Percentiles rank a stretch among this genome's conserved stretches.
Conservation (phyloP, 2,113 vertebrate genomes). For the human (Homo sapiens) region GRCh38 chr14:52802001-52802500, state of each 20-base stretch:
- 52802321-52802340: not conserved
- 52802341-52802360: not conserved
- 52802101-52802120: not conserved
- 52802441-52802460: not conserved
- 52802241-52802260: no score
- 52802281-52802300: not conserved
- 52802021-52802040: not conserved
- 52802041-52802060: not conserved
- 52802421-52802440: not conserved
- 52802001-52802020: not conserved
- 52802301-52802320: not conserved
- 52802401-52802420: not conserved
- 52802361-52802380: not conserved
- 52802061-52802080: constrained; percentile 17
- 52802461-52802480: not conserved
- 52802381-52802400: not conserved
- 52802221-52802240: no score
- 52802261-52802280: no score
- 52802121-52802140: not conserved
- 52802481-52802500: not conserved
- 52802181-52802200: no score
- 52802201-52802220: no score
- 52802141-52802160: not conserved
- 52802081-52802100: not conserved
- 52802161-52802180: no score